Conservation (phyloP, 2,113 vertebrate species). For the Callaeas wilsoni region DNA sequence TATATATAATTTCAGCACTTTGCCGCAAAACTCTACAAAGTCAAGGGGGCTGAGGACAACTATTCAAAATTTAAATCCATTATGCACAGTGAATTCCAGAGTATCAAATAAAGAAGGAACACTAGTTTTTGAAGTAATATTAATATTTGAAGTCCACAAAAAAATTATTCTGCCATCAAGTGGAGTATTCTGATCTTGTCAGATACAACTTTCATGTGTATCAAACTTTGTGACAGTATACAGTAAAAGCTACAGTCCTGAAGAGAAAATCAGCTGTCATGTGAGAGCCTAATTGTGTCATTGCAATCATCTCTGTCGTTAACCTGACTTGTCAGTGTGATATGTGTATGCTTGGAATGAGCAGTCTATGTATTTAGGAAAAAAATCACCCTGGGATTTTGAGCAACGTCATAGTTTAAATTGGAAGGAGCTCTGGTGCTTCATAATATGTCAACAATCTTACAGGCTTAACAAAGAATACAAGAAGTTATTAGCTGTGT, state of each 20-base stretch:
- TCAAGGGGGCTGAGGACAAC: not conserved
- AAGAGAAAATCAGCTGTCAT: not conserved
- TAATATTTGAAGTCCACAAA: not conserved
- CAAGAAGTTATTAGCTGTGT: not conserved
- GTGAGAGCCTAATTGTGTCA: not conserved
- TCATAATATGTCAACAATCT: not conserved
- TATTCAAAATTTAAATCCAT: not conserved
- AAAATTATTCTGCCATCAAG: not conserved
- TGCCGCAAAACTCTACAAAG: not conserved
- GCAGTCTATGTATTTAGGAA: not conserved
- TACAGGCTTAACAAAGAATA: not conserved
- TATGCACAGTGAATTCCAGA: not conserved
- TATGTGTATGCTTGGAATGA: not conserved
- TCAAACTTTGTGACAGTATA: not conserved
- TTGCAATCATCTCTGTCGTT: accelerated
- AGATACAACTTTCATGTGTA: accelerated
- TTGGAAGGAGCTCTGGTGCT: not conserved
- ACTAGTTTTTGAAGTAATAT: not conserved
- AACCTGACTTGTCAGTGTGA: not conserved
- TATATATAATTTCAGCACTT: not conserved
- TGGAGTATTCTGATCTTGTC: not conserved
- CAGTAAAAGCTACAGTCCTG: not conserved
- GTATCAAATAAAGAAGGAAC: not conserved
- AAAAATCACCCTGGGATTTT: not conserved
- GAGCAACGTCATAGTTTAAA: not conserved